Base-by-base conservation (phyloP, 37 sponge, comb jelly and placozoan genomes). In the Lycopodina hypogea region DNA sequence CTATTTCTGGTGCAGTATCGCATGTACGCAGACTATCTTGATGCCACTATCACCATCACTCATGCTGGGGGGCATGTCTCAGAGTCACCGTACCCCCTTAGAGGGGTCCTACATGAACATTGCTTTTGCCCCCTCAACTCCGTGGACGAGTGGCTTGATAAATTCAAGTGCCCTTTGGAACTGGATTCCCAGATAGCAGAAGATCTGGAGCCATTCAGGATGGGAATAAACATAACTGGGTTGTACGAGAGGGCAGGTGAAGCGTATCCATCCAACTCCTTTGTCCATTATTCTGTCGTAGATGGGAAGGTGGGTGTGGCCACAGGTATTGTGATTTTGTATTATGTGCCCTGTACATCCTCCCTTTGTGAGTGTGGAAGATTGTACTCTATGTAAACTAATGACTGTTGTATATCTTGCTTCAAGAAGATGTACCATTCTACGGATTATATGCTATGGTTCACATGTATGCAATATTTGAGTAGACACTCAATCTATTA, bases 261-360 rank as follows among this genome's bases (percentile, higher is more conserved):
- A 24, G 50, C 62, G 56, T 91, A 81, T 56, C 52, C 66, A 0
- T 56, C 51, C 11, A 58, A 53, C 15, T 69, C 72, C 35, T 81
- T 90, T 14, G 84, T 86, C 32, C 94, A 96, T 67, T 96, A 96
- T 64, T 83, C 94, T 42, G 75, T 96, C 42, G 87, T 92, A 12
- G 76, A 84, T 33, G 88, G 89, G 38, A 89, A 90, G 84, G 93
- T 92, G 51, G 33, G 74, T 33, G 37, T 72, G 45, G 22, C 77
- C 34, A n/a, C 66, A 59, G 38, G n/a, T n/a, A n/a, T n/a, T n/a
- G n/a, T n/a, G n/a, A n/a, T n/a, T n/a, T n/a, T n/a, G n/a, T n/a
- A n/a, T n/a, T n/a, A n/a, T n/a, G n/a, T n/a, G n/a, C n/a, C n/a
- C n/a, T n/a, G n/a, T n/a, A n/a, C 53, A 52, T 52, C 15, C 53